These are phyloP conservation scores for Epinephelus awoara DNA, from an alignment of 2,797 vertebrate genomes.

Conservation along the genomic window DNA sequence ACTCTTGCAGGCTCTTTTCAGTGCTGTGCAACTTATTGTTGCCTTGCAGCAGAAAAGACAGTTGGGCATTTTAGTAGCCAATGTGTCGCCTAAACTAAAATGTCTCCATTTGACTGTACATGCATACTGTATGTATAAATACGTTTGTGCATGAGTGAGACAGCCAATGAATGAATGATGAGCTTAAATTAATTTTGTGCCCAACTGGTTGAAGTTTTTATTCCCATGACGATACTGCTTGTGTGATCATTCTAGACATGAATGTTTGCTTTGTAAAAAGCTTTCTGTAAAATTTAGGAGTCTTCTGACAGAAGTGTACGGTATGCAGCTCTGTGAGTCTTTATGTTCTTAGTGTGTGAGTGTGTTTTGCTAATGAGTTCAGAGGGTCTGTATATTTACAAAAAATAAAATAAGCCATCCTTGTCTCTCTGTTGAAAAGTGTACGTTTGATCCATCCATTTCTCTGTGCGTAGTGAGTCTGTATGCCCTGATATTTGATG, in stretches of 20 bases:
- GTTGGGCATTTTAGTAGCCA: constrained; percentile 23
- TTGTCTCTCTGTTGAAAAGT: not conserved
- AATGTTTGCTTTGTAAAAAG: constrained; percentile 85
- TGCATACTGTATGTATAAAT: constrained; percentile 17
- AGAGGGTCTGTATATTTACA: constrained; percentile 56
- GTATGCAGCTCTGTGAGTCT: constrained; percentile 81
- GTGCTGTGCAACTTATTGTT: not conserved
- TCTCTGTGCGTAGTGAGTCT: not conserved
- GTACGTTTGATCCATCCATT: not conserved
- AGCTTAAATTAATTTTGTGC: constrained; percentile 53
- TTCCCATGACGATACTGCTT: constrained; percentile 47
- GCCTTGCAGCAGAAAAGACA: constrained; percentile 18
- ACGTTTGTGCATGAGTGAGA: constrained; percentile 17
- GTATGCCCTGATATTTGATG: not conserved
- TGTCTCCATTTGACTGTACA: constrained; percentile 18
- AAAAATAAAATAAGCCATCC: constrained; percentile 57
- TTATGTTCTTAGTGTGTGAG: constrained; percentile 41
- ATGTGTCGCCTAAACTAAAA: not conserved
- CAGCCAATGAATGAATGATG: constrained; percentile 12
- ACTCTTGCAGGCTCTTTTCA: not conserved
- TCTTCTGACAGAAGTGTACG: constrained; percentile 83
- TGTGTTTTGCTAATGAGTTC: constrained; percentile 54
- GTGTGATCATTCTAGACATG: constrained; percentile 67
- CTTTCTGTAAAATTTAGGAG: constrained; percentile 79
- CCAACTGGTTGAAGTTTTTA: constrained; percentile 28